Base-by-base conservation (phyloP, 2,797 vertebrate genomes). In the Hoplostethus mediterraneus region DNA sequence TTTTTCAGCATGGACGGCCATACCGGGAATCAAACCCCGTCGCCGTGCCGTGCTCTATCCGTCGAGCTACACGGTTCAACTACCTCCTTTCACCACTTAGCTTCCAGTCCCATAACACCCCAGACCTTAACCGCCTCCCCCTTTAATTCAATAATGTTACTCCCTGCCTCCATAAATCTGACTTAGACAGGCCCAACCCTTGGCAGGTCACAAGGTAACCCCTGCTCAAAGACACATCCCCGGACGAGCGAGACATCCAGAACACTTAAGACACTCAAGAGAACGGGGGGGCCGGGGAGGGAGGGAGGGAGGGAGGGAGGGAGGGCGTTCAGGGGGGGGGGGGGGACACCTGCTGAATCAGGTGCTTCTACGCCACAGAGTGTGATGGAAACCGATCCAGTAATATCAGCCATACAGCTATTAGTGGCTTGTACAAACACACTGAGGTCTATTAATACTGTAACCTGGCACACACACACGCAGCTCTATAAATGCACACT, bases 341-440 rank as follows among this genome's bases (percentile, higher is more conserved):
- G n/a, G n/a, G n/a, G 79, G 82, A 87, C 92, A 94, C 92, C 93
- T 94, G 93, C 92, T 91, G 90, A 92, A 92, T 94, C 92, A 94
- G 90, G 90, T 71, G 92, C 87, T 90, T 90, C 88, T 88, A 90
- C 85, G 80, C 79, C 84, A 88, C 90, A 90, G 81, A 91, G 86
- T 92, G 89, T 92, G 93, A 93, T 91, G 84, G 86, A 92, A 93
- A 90, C 76, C 62, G 80, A 92, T 88, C 88, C 77, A 75, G 86
- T 75, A 88, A 89, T 88, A 91, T 92, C 87, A 85, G 81, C 84
- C 79, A 38, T 67, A 71, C 30, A 58, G 81, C 82, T 90, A 89
- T 92, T 90, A 89, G 77, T 68, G 73, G 81, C 77, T 77, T 79
- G 80, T 80, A 81, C 84, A 89, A 89, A 92, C 87, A 92, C 85